phyloP scores from a whole-genome alignment of 2,113 vertebrate species.

The Anoplopoma fimbria region DNA sequence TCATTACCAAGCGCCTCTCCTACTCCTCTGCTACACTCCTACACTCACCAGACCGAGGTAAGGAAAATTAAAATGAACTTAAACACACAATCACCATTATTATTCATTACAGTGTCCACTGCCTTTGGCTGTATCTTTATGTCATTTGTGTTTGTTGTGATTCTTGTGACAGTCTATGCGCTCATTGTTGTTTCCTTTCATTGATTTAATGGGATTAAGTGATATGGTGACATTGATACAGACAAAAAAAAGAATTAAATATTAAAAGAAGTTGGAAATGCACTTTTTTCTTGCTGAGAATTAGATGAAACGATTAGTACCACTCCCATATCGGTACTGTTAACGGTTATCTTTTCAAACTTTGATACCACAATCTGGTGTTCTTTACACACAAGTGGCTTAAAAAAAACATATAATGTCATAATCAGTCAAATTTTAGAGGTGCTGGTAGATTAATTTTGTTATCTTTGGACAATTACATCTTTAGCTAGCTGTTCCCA shows the following conservation, averaged over 20 bases:
- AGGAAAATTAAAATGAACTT: background rate
- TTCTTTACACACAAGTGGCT: background rate
- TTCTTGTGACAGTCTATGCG: background rate
- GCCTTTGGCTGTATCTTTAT: background rate
- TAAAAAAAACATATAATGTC: background rate
- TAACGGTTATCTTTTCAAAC: background rate
- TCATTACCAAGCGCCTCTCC: conserved; percentile 98
- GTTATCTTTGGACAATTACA: background rate
- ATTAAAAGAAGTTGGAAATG: background rate
- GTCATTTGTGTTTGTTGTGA: conserved; percentile 10
- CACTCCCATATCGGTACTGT: background rate
- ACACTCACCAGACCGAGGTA: conserved; percentile 98
- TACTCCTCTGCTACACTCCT: conserved; percentile 97
- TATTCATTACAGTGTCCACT: background rate
- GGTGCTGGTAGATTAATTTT: background rate
- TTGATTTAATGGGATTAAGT: background rate
- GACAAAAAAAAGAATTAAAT: background rate
- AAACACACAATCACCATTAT: background rate
- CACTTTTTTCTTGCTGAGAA: background rate
- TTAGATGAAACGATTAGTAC: background rate
- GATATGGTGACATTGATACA: background rate
- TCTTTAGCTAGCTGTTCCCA: background rate
- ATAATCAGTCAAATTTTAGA: background rate
- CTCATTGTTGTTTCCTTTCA: conserved; percentile 7
- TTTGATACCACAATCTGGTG: background rate